A percentile compares a stretch with the other conserved stretches of the same genome.
These are phyloP conservation scores for Actenoides hombroni DNA, from an alignment of 2,113 vertebrate genomes.

Conservation along the genomic window DNA sequence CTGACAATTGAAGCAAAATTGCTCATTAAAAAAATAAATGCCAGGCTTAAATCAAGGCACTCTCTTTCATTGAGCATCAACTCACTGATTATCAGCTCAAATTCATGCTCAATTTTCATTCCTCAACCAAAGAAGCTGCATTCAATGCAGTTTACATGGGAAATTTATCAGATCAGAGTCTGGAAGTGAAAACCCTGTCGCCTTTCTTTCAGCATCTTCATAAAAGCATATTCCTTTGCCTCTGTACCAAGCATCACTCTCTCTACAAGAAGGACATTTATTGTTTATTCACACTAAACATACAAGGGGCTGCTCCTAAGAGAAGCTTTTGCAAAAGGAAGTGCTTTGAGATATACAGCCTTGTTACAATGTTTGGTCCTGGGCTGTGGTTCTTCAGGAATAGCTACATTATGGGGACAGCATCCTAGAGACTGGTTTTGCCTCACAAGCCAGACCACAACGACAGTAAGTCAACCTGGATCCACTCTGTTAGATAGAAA, in stretches of 20 bases:
- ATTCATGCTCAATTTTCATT: not conserved
- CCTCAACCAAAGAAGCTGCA: not conserved
- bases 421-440: not conserved
- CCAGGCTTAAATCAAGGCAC: not conserved
- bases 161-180: not conserved
- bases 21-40: constrained; percentile 10
- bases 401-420: not conserved
- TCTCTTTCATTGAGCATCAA: not conserved
- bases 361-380: not conserved
- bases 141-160: not conserved
- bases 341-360: not conserved
- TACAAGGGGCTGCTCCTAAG: fast-evolving
- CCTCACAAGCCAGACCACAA: not conserved
- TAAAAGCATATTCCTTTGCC: not conserved
- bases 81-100: not conserved
- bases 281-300: not conserved
- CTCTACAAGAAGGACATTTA: not conserved
- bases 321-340: not conserved
- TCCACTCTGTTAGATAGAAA: not conserved
- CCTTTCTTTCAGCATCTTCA: not conserved
- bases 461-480: not conserved
- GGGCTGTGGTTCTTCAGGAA: not conserved
- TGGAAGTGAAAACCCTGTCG: not conserved
- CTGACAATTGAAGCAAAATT: not conserved
- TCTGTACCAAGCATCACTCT: not conserved